phyloP scores from a whole-genome alignment of 2,888 invertebrate genomes.

The Loripinus fragilis region DNA sequence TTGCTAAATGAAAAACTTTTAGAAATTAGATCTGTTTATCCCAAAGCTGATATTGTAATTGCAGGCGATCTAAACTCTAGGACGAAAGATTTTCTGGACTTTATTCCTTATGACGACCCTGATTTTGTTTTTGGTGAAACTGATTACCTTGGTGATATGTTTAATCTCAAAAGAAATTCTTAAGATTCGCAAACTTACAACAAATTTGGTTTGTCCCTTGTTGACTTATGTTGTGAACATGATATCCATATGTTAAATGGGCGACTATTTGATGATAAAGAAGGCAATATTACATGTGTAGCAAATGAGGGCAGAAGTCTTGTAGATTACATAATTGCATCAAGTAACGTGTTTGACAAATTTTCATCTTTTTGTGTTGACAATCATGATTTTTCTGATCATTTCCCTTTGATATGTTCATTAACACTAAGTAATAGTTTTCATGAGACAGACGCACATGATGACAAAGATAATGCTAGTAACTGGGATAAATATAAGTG shows the following conservation, averaged over 20 bases:
- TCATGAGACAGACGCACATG: too few species aligned
- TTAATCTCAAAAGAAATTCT: constrained; percentile 17
- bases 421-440: background rate
- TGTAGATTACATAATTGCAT: constrained; percentile 20
- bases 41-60: constrained; percentile 23
- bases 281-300: constrained; percentile 32
- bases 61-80: constrained; percentile 41
- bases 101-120: constrained; percentile 28
- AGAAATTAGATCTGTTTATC: constrained; percentile 20
- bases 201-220: constrained; percentile 35
- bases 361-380: constrained; percentile 25
- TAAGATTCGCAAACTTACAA: constrained; percentile 24
- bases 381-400: constrained; percentile 22
- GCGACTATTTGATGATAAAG: constrained; percentile 18
- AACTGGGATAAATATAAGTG: background rate
- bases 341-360: background rate
- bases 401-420: constrained; percentile 25
- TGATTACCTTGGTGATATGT: constrained; percentile 23
- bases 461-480: background rate
- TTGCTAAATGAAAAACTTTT: constrained; percentile 21
- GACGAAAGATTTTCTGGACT: constrained; percentile 29
- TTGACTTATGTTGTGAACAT: background rate
- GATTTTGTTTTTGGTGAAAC: constrained; percentile 25
- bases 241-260: constrained; percentile 37
- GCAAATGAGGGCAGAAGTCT: constrained; percentile 32